Conservation (phyloP, 2,888 invertebrate genomes). For the Eristalis intricaria region DNA sequence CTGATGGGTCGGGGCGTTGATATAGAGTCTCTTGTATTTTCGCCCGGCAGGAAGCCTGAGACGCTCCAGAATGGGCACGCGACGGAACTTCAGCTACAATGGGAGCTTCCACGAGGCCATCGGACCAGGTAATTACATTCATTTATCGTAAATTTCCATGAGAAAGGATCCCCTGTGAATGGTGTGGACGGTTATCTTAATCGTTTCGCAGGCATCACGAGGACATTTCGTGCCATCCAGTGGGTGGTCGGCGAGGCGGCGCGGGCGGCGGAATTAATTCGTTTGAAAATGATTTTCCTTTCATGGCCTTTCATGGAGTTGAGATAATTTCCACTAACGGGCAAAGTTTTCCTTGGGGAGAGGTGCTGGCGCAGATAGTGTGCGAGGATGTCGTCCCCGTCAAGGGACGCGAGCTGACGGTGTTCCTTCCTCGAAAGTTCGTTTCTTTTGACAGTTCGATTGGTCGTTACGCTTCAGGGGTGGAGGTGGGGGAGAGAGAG, state of each 20-base stretch:
- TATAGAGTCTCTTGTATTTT: conserved; percentile 4
- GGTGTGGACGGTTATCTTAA: conserved; percentile 37
- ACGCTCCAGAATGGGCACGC: conserved; percentile 73
- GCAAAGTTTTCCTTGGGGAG: neutral
- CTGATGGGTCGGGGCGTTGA: neutral
- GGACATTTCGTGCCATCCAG: neutral
- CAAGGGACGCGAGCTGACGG: neutral
- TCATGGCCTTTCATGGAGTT: neutral
- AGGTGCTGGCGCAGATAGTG: neutral
- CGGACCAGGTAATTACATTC: conserved; percentile 76
- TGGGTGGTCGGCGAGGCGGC: neutral
- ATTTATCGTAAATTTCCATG: conserved; percentile 11
- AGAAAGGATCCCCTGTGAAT: conserved; percentile 1
- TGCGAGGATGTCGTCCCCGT: neutral
- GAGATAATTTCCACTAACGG: neutral
- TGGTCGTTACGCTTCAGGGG: neutral
- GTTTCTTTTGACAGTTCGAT: conserved; percentile 26
- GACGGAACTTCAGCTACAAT: conserved; percentile 74
- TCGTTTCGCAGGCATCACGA: conserved; percentile 7
- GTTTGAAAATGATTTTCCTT: conserved; percentile 35
- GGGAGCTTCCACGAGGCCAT: conserved; percentile 78
- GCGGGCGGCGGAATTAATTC: conserved; percentile 33
- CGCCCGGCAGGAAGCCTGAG: conserved; percentile 68
- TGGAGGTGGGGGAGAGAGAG: neutral
- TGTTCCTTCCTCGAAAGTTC: neutral